Base-by-base conservation (phyloP, 2,113 vertebrate species). In the Phyllostomus hastatus region DNA sequence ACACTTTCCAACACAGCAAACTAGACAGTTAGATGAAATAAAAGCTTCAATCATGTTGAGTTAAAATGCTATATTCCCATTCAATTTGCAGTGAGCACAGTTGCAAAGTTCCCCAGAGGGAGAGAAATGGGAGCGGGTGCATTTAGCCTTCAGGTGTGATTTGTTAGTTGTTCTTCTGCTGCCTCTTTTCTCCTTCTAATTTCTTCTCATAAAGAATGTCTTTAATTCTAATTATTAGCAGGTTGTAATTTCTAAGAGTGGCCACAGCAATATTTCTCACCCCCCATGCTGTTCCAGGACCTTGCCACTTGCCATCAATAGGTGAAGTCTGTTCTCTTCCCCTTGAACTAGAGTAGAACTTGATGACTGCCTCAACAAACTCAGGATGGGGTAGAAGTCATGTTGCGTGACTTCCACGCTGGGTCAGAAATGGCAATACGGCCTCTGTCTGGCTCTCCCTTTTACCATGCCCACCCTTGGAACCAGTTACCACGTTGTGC, bases 21-120 rank as follows among this genome's bases (percentile, higher is more conserved):
- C 80, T 91, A 92, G 96, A 90, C 88, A 95, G 84, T 95, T 90
- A 82, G 91, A 84, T 97, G 91, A 97, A 96, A 92, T 91, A 94
- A 91, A 93, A 96, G 83, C 78, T 88, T 95, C 84, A 84, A 64
- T 95, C 88, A 57, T 26, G 75, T 95, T 89, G 92, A 54, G 76
- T 96, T 96, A 73, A 96, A 96, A 94, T 95, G 85, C 72, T 97
- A 92, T 85, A 85, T 92, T 94, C 72, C 85, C 26, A 10, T 92
- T 95, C 88, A 88, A 70, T 94, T 50, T 94, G 72, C 82, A 96
- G 81, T 90, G 92, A 94, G 81, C 26, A 88, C 81, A 88, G 75
- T 61, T 93, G 87, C 80, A 83, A n/a, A 76, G 75, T 48, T 95
- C 95, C 94, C 88, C 7, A 66, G 50, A 66, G 88, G 33, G 72